Conservation (phyloP, 1,140 invertebrate species). For the Tribolium madens region DNA sequence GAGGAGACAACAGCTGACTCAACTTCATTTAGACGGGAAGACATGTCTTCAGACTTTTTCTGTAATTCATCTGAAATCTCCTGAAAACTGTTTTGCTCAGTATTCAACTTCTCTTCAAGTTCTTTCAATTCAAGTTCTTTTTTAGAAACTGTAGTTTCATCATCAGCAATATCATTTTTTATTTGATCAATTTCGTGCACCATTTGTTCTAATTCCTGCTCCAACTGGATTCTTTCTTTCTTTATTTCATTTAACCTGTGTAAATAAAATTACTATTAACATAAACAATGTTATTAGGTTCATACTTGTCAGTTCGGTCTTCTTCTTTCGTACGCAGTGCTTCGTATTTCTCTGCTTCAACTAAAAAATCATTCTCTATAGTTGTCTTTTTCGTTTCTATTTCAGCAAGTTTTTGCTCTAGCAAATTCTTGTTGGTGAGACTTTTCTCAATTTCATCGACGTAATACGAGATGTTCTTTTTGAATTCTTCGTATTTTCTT, state of each 20-base stretch:
- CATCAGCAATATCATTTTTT: background rate
- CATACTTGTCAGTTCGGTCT: background rate
- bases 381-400: background rate
- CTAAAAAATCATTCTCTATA: background rate
- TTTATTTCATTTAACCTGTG: background rate
- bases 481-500: background rate
- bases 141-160: background rate
- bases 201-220: background rate
- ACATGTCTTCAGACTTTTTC: background rate
- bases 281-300: too few relatives aligned
- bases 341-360: background rate
- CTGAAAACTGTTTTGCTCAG: background rate
- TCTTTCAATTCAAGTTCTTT: background rate
- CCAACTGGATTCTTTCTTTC: background rate
- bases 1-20: background rate
- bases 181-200: background rate
- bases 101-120: background rate
- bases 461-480: background rate
- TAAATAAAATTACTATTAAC: background rate
- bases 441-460: background rate
- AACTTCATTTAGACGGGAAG: background rate
- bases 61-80: background rate
- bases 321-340: background rate
- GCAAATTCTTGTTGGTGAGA: background rate
- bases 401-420: background rate